Percentiles rank a stretch among this genome's conserved stretches.
Evolutionary conservation across 2,797 vertebrate species (phyloP).

Genomic region (Heliangelus exortis): DNA sequence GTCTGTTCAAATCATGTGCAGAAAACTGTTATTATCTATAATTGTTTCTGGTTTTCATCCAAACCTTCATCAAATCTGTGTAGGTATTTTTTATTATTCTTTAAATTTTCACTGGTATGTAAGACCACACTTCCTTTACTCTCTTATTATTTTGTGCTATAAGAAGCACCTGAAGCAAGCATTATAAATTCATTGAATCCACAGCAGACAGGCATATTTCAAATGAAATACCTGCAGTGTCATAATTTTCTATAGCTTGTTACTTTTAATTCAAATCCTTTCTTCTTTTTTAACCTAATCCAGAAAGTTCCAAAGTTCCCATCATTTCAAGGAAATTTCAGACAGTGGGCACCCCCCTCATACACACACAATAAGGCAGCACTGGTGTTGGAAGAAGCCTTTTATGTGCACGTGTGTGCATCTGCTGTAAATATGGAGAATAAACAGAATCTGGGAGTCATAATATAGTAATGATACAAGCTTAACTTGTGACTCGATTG

Average conservation of each 20-base stretch:
- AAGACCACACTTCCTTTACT: conserved; percentile 2
- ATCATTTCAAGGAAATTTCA: not conserved
- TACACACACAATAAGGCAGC: fast-evolving
- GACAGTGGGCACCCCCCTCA: too few species aligned
- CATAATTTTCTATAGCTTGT: conserved; percentile 31
- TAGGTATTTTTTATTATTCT: not conserved
- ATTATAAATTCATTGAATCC: conserved; percentile 65
- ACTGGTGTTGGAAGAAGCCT: not conserved
- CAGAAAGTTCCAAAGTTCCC: not conserved
- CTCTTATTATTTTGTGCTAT: conserved; percentile 10
- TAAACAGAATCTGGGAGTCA: not conserved
- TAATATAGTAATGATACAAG: not conserved
- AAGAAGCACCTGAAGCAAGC: conserved; percentile 37
- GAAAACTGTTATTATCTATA: not conserved
- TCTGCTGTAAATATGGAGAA: not conserved
- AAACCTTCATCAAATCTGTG: not conserved
- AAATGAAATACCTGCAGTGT: conserved; percentile 12
- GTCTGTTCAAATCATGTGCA: not conserved
- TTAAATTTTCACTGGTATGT: not conserved
- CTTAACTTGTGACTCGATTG: not conserved
- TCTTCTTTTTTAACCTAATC: not conserved
- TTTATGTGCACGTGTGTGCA: fast-evolving
- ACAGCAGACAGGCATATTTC: conserved; percentile 24
- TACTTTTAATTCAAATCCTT: conserved; percentile 41
- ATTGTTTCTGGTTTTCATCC: not conserved